Evolutionary conservation across 2,888 invertebrate genomes (phyloP).

Genomic region (Pseudococcus longispinus): DNA sequence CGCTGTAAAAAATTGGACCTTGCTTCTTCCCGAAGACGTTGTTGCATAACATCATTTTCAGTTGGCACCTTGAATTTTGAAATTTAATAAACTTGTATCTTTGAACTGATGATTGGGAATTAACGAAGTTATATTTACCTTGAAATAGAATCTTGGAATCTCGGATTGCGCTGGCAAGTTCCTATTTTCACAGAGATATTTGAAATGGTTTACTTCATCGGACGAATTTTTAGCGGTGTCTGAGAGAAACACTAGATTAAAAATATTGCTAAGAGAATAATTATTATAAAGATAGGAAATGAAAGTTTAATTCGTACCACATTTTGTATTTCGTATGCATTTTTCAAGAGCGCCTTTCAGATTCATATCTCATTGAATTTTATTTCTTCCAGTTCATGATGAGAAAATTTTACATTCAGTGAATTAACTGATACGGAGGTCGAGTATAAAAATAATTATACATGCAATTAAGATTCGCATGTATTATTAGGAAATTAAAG

Average conservation of each 20-base stretch:
- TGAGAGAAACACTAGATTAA: not conserved
- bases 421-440: no score
- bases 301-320: not conserved
- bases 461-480: no score
- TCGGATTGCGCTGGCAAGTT: not conserved
- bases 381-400: no score
- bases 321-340: not conserved
- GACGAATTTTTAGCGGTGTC: slow-evolving; percentile 10
- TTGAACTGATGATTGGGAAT: not conserved
- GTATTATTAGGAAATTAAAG: no score
- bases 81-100: not conserved
- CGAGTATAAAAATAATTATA: no score
- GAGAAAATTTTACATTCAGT: no score
- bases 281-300: not conserved
- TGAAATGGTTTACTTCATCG: slow-evolving; percentile 29
- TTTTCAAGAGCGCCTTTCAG: not conserved
- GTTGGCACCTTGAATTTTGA: slow-evolving; percentile 68
- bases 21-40: slow-evolving; percentile 87
- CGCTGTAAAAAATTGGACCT: slow-evolving; percentile 86
- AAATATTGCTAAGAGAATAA: not conserved
- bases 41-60: slow-evolving; percentile 77
- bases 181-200: not conserved
- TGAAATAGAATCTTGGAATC: slow-evolving; percentile 48
- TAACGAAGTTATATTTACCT: not conserved
- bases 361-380: slow-evolving; percentile 1